Conservation (phyloP, 2,113 vertebrate species). For the Chunga burmeisteri region DNA sequence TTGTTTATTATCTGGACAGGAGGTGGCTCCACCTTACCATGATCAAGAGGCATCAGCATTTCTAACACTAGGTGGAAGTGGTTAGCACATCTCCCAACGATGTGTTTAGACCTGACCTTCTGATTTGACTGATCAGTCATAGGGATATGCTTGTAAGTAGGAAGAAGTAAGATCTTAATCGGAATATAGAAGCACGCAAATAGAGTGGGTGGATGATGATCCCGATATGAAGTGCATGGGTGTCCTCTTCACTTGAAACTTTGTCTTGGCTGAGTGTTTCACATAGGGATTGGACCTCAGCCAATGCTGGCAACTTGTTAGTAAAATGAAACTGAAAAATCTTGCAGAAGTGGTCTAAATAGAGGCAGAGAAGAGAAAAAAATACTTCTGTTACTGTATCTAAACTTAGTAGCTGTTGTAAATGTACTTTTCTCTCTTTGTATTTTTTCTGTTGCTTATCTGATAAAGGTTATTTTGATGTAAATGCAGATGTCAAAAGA, state of each 20-base stretch:
- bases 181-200: neutral
- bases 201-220: neutral
- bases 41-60: neutral
- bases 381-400: neutral
- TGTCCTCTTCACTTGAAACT: neutral
- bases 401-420: neutral
- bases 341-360: neutral
- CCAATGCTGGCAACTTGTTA: neutral
- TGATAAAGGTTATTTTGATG: neutral
- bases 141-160: neutral
- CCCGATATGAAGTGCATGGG: neutral
- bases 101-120: neutral
- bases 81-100: neutral
- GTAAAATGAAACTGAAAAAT: neutral
- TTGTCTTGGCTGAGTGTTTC: neutral
- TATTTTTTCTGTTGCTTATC: neutral
- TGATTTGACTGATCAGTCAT: neutral
- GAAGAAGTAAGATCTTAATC: neutral
- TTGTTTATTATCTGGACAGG: constrained; percentile 46
- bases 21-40: constrained; percentile 65
- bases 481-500: neutral
- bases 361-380: neutral
- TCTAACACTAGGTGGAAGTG: neutral
- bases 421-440: neutral
- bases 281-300: neutral